These are phyloP conservation scores for Sepioteuthis lessoniana DNA, from an alignment of 2,888 invertebrate species.

Conservation along the genomic window DNA sequence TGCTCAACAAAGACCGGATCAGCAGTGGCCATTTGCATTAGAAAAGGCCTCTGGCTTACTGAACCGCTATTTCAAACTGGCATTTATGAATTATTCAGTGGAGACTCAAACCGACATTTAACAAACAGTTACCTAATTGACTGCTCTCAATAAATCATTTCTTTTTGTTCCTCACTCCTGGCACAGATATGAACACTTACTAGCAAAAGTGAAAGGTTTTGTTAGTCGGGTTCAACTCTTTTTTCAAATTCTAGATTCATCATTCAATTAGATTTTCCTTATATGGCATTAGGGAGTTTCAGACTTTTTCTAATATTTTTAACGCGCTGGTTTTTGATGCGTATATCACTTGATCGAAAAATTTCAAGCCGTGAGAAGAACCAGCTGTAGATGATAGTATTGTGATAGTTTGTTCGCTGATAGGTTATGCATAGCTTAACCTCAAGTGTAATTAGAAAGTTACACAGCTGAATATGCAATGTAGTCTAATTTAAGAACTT, in stretches of 20 bases:
- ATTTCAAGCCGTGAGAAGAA: no score
- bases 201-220: background rate
- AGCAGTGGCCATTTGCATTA: background rate
- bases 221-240: background rate
- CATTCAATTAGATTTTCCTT: background rate
- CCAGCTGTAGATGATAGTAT: no score
- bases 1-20: background rate
- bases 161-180: background rate
- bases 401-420: no score
- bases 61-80: background rate
- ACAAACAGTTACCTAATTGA: constrained; percentile 33
- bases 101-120: background rate
- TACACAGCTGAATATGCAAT: no score
- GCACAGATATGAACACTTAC: background rate
- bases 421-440: no score
- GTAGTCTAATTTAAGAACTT: no score
- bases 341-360: no score
- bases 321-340: no score
- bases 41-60: background rate
- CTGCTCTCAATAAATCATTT: background rate
- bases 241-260: background rate
- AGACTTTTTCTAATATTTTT: no score
- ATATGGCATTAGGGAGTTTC: background rate
- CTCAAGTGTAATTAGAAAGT: no score
- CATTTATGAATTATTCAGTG: background rate